phyloP scores from a whole-genome alignment of 2,888 invertebrate genomes.

The Nephrotoma appendiculata region DNA sequence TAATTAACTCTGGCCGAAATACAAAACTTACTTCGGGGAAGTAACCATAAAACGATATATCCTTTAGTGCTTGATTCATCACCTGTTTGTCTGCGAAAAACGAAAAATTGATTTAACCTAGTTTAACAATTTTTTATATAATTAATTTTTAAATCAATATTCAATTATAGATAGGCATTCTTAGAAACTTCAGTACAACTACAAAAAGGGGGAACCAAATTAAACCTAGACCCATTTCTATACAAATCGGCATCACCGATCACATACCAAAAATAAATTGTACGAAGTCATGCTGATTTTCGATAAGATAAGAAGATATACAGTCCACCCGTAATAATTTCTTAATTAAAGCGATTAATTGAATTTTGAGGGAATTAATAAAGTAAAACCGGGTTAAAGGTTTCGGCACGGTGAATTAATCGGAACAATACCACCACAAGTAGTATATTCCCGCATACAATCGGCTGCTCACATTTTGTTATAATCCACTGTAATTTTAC shows the following conservation, averaged over 20 bases:
- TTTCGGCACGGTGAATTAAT: background rate
- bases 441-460: background rate
- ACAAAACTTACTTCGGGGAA: constrained; percentile 21
- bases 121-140: background rate
- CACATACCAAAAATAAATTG: background rate
- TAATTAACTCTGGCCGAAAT: background rate
- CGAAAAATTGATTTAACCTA: constrained; percentile 1
- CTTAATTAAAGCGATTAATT: background rate
- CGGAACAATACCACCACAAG: background rate
- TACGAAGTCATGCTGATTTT: background rate
- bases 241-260: background rate
- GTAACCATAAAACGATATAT: constrained; percentile 32
- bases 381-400: background rate
- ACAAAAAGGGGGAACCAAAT: background rate
- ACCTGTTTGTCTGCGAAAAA: constrained; percentile 34
- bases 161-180: background rate
- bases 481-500: background rate
- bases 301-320: background rate
- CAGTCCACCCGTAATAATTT: background rate
- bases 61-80: constrained; percentile 33
- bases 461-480: background rate
- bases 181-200: background rate
- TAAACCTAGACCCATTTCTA: background rate
- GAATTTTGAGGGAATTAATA: background rate
- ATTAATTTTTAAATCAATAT: background rate